These are phyloP conservation scores for Thecophora atra DNA, from an alignment of 2,888 invertebrate genomes.

Conservation along the genomic window DNA sequence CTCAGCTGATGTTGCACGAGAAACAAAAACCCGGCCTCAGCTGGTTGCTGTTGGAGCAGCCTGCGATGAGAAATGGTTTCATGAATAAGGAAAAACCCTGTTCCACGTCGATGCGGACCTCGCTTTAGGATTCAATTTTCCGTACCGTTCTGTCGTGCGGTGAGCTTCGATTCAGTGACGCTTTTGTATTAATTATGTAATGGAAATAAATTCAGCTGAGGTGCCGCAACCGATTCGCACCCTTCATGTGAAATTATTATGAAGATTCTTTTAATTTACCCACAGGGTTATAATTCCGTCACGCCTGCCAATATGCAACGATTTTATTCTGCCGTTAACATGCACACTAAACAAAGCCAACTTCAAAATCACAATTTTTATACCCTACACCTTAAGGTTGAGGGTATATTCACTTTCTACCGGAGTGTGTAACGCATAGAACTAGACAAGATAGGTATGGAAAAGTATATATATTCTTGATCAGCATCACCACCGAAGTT, in stretches of 20 bases:
- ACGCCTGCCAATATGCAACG: conserved; percentile 17
- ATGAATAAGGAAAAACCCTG: no score
- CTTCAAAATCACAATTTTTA: no score
- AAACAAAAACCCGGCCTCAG: not conserved
- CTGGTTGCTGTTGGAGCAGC: not conserved
- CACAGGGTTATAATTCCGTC: conserved; percentile 5
- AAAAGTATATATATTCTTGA: no score
- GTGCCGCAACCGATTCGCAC: not conserved
- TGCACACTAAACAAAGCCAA: no score
- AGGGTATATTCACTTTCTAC: no score
- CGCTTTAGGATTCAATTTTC: no score
- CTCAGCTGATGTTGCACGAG: no score
- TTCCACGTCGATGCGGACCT: no score
- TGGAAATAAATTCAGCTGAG: not conserved
- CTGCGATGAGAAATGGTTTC: not conserved
- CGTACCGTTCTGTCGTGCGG: not conserved
- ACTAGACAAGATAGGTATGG: no score
- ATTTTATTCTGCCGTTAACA: conserved; percentile 2
- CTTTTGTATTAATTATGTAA: conserved; percentile 11
- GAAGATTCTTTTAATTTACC: conserved; percentile 21
- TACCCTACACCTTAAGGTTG: no score
- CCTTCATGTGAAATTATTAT: conserved; percentile 22
- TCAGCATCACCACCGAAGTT: no score
- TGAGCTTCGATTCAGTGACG: not conserved
- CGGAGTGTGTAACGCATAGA: no score